Base-by-base conservation (phyloP, 1,140 invertebrate genomes). In the Drosophila lacertosa region DNA sequence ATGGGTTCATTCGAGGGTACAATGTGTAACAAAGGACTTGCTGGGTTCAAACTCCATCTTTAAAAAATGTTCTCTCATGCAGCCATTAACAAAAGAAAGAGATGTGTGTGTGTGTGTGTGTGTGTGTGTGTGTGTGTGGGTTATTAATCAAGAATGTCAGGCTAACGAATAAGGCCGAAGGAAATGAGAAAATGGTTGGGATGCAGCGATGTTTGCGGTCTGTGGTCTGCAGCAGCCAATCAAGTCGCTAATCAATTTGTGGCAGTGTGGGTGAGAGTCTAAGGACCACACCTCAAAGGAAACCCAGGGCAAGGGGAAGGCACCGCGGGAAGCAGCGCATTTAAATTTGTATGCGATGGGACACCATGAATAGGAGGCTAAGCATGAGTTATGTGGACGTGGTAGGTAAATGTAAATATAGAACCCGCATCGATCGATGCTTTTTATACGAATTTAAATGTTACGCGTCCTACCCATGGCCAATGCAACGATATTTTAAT, bases 391-490 rank as follows among this genome's bases (percentile, higher is more conserved):
- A 84, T 84, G 81, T 67, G 37, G 45, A 74, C 58, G 74, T n/a
- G 54, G 54, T 88, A 86, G 82, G 74, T 86, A 86, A 88, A 88
- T 86, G 74, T 86, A 86, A 88, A 88, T 86, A 86, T 86, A 86
- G 82, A 86, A 71, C 81, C 81, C 82, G 82, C 81, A 88, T 71
- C 81, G 77, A 86, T 88, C 77, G 77, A 88, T 88, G 70, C 74
- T 78, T 88, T 88, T 88, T 82, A 88, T 88, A 82, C 58, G 77
- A 75, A 82, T 88, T 88, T 88, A 88, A 88, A 80, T 82, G 82
- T 86, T 82, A 86, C 82, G n/a, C 10, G 47, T 51, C 35, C 33
- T 58, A 53, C 71, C 57, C 6, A 7, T 1, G 24, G 0, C 45
- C n/a, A n/a, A n/a, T 33, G 39, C 62, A 88, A 88, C 78, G 60